These are phyloP conservation scores for Megalopta genalis DNA, from an alignment of 1,140 invertebrate species.

Conservation along the genomic window DNA sequence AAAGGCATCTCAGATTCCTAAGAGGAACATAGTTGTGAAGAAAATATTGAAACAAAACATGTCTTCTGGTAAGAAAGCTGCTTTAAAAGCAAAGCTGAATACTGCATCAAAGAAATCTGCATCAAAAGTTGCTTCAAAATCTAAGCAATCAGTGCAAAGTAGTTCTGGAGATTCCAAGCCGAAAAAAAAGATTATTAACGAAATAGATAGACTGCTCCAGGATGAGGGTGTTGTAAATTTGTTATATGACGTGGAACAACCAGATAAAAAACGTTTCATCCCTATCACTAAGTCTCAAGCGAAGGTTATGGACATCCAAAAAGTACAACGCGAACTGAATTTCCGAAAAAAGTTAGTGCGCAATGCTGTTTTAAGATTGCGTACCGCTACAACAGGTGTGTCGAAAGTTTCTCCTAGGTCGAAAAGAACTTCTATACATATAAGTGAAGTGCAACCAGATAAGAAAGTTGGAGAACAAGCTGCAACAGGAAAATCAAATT, in stretches of 20 bases:
- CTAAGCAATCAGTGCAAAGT: constrained; percentile 44
- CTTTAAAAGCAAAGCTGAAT: constrained; percentile 53
- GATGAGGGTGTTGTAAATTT: constrained; percentile 93
- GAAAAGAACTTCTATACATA: constrained; percentile 76
- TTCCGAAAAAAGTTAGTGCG: constrained; percentile 80
- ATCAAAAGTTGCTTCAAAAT: constrained; percentile 50
- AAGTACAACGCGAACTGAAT: constrained; percentile 76
- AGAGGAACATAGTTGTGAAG: constrained; percentile 64
- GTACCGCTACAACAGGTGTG: constrained; percentile 63
- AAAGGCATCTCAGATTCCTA: constrained; percentile 50
- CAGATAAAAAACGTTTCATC: constrained; percentile 77
- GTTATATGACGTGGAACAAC: constrained; percentile 87
- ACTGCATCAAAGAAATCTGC: constrained; percentile 48
- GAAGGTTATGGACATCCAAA: constrained; percentile 80
- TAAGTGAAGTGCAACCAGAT: constrained; percentile 71
- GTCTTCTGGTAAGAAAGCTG: constrained; percentile 54
- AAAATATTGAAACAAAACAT: constrained; percentile 64
- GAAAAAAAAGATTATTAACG: constrained; percentile 83
- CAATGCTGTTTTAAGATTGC: constrained; percentile 80
- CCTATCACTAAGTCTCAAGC: constrained; percentile 80
- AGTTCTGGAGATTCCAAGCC: constrained; percentile 53
- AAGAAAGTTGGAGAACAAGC: constrained; percentile 75
- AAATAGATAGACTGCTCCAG: constrained; percentile 88
- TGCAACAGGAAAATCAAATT: constrained; percentile 69
- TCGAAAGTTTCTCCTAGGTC: constrained; percentile 76